These are phyloP conservation scores for Gila robusta DNA, from an alignment of 2,797 vertebrate genomes.

Conservation along the genomic window DNA sequence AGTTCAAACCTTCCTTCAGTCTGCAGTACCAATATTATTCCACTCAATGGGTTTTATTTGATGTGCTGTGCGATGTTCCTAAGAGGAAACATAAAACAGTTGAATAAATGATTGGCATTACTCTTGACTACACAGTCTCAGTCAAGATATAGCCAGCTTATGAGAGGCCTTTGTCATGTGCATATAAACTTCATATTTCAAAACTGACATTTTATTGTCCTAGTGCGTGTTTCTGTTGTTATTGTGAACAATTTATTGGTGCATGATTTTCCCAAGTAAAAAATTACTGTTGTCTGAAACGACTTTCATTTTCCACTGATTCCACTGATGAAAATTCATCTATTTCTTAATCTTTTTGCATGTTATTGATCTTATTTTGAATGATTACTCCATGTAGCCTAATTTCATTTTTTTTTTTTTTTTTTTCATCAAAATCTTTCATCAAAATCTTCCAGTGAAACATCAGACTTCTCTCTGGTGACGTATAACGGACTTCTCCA, in stretches of 20 bases:
- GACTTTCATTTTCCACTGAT: background rate
- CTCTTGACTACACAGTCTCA: background rate
- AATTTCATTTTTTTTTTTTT: background rate
- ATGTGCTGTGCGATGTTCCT: background rate
- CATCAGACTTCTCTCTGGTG: background rate
- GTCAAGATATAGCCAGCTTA: background rate
- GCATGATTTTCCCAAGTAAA: background rate
- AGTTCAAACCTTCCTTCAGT: constrained; percentile 24
- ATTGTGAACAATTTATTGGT: background rate
- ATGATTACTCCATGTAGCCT: background rate
- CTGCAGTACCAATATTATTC: constrained; percentile 16
- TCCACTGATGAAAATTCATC: background rate
- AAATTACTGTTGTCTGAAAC: background rate
- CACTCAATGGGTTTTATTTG: constrained; percentile 25
- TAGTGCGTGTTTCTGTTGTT: background rate
- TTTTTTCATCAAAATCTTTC: too few relatives aligned
- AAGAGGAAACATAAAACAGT: constrained; percentile 27
- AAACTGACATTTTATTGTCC: background rate
- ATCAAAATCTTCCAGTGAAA: background rate
- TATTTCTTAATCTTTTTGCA: background rate
- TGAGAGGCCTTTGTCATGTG: background rate
- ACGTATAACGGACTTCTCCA: background rate
- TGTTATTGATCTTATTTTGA: background rate
- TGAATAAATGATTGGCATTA: constrained; percentile 17
- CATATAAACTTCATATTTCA: constrained; percentile 5